Evolutionary conservation across 2,888 invertebrate species (phyloP), one percentile per base, ranked within the genome.

Genomic region (Polietes domitor): DNA sequence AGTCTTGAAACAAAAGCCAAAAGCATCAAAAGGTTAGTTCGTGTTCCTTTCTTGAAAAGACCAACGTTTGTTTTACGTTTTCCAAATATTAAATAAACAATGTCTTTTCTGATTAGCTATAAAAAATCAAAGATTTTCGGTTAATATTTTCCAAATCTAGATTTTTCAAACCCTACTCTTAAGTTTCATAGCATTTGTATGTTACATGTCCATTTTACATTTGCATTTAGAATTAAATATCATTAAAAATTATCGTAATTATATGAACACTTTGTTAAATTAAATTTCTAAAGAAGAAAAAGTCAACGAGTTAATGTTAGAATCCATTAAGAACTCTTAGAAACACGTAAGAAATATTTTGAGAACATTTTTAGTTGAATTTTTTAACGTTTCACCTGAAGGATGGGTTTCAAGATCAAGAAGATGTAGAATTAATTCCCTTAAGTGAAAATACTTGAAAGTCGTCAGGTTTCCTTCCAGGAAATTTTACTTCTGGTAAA

Each of bases 1-100:
- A 81, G 78, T 84, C 81, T 76, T 78, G 53, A 68, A 43, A 73
- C 19, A 47, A 43, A 32, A 41, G 32, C 65, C 65, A 43, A 68
- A 68, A 68, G 5, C 28, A 37, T 2, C 24, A 10, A 37, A 37
- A 37, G 4, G 37, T 37, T 37, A 37, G 32, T 7, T 37, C 7
- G 12, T 7, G 32, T 32, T 37, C 9, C 37, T 10, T 37, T 37
- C 37, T 32, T 32, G 5, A 32, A 37, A 37, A 37, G 37, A 3
- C 37, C 19, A 19, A 65, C 15, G 58, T 10, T 53, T 53, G 37
- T 1, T 12, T 12, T 10, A 65, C 15, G 58, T 10, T 53, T 53
- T 21, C 9, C 5, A 50, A 50, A 19, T n/a, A 47, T 24, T 12
- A 41, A 12, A 4, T 10, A 10, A 24, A n/a, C n/a, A 55, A 21